A percentile compares a stretch with the other conserved stretches of the same genome.
Conservation (phyloP, 2,797 vertebrate genomes). For the Coreius guichenoti region DNA sequence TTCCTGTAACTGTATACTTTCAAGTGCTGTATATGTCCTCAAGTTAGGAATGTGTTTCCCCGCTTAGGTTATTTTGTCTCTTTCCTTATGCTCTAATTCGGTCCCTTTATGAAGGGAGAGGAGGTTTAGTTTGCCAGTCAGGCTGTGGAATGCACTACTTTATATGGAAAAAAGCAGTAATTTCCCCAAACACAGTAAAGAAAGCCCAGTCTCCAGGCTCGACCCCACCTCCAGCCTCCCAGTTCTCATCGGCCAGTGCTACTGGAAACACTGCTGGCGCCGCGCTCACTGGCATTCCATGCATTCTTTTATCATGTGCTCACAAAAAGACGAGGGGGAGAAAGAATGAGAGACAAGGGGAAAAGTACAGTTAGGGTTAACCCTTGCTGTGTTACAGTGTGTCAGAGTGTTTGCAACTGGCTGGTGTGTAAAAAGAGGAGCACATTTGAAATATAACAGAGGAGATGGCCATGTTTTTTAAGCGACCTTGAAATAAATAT, state of each 20-base stretch:
- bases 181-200: slow-evolving; percentile 65
- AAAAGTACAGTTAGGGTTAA: slow-evolving; percentile 40
- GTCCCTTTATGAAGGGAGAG: slow-evolving; percentile 27
- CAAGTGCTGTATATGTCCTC: slow-evolving; percentile 35
- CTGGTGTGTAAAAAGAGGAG: slow-evolving; percentile 9
- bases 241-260: slow-evolving; percentile 63
- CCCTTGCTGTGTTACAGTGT: slow-evolving; percentile 7
- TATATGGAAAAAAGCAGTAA: slow-evolving; percentile 67
- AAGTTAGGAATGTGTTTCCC: slow-evolving; percentile 45
- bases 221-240: slow-evolving; percentile 45
- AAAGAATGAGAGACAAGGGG: slow-evolving; percentile 36
- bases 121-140: slow-evolving; percentile 53
- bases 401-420: not conserved
- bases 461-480: slow-evolving; percentile 6
- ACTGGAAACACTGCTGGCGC: slow-evolving; percentile 64
- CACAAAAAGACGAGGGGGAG: slow-evolving; percentile 60
- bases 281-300: slow-evolving; percentile 64
- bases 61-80: slow-evolving; percentile 6
- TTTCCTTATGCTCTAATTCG: slow-evolving; percentile 13
- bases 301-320: slow-evolving; percentile 68
- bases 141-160: slow-evolving; percentile 63
- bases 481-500: not conserved
- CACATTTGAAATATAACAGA: not conserved
- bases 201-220: slow-evolving; percentile 49
- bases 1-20: slow-evolving; percentile 44